phyloP scores from a whole-genome alignment of 2,113 vertebrate genomes.

The Dicerorhinus sumatrensis region DNA sequence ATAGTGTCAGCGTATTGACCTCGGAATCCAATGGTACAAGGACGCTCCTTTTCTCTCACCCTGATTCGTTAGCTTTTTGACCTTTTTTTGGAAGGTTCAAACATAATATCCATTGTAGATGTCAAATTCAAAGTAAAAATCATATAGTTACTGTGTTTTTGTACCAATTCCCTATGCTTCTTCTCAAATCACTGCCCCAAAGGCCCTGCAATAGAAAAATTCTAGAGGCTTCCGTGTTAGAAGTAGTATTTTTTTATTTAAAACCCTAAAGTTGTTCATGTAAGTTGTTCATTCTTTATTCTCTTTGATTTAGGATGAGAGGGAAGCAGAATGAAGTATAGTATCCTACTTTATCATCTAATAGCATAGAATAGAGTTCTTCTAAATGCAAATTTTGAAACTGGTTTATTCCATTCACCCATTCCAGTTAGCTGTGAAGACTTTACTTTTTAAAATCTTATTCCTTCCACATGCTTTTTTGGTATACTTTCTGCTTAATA shows the following conservation, averaged over 20 bases:
- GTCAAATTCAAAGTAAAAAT: neutral
- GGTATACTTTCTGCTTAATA: neutral
- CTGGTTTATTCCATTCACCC: neutral
- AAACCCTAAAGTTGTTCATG: neutral
- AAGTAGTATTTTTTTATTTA: neutral
- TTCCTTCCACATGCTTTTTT: neutral
- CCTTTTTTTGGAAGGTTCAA: neutral
- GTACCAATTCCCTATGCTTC: neutral
- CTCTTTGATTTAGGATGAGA: neutral
- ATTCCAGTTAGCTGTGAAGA: neutral
- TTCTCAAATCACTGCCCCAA: neutral
- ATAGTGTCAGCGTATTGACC: neutral
- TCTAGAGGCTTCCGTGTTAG: neutral
- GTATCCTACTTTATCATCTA: neutral
- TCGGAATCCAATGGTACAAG: neutral
- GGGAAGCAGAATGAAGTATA: neutral
- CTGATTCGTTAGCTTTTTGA: neutral
- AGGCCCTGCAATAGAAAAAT: neutral
- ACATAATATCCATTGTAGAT: neutral
- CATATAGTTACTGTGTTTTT: neutral
- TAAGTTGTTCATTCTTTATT: neutral
- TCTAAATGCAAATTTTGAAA: conserved; percentile 21
- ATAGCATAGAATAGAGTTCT: neutral
- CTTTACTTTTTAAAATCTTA: neutral
- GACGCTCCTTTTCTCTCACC: neutral